A percentile compares a stretch with the other conserved stretches of the same genome.
Conservation (phyloP, 2,113 vertebrate genomes). For the Hemiprocne comata region DNA sequence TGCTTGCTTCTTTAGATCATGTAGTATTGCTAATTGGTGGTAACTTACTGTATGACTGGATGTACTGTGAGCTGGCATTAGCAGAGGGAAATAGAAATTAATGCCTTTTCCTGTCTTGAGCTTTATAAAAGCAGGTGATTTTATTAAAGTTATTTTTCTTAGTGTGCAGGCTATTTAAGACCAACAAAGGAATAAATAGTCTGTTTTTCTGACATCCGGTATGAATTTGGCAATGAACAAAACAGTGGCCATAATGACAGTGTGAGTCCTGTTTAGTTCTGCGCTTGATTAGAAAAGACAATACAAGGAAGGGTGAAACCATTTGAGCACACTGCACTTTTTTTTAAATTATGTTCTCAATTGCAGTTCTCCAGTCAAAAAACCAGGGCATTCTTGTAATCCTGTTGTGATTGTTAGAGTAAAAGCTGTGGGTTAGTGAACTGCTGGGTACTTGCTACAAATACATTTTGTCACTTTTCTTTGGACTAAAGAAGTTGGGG, state of each 20-base stretch:
- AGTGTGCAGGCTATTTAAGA: neutral
- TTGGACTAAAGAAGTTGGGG: neutral
- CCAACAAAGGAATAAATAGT: neutral
- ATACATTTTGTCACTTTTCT: neutral
- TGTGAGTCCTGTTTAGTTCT: neutral
- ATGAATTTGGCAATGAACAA: neutral
- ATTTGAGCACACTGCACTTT: neutral
- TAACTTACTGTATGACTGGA: neutral
- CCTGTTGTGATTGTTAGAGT: neutral
- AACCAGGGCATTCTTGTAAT: neutral
- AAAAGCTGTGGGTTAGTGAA: neutral
- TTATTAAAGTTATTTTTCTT: neutral
- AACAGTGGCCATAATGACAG: neutral
- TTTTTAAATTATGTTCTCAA: neutral
- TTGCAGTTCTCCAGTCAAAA: neutral
- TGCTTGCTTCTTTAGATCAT: neutral
- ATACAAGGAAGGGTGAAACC: conserved; percentile 10
- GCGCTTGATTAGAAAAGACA: neutral
- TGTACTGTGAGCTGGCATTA: neutral
- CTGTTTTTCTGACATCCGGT: neutral
- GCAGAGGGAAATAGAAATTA: neutral
- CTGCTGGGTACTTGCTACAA: neutral
- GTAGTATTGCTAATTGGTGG: neutral
- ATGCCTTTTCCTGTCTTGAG: neutral
- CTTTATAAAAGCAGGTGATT: neutral